These are phyloP conservation scores for Cyprinodon variegatus DNA, from an alignment of 2,113 vertebrate species.

Conservation along the genomic window DNA sequence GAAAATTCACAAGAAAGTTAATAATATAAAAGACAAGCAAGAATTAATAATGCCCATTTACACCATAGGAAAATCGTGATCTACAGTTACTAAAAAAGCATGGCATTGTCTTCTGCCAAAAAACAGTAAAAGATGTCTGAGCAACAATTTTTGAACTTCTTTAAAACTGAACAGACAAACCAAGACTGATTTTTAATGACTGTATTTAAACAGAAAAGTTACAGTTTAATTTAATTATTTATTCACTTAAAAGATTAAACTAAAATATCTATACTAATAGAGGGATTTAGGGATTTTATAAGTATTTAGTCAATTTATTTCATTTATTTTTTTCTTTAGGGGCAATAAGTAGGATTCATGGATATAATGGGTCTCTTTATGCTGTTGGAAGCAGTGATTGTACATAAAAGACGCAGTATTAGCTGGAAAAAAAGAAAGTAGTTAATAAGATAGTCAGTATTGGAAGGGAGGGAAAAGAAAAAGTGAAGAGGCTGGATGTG, in stretches of 20 bases:
- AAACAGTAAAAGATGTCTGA: too few relatives aligned
- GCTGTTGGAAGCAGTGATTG: conserved; percentile 49
- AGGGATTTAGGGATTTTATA: background rate
- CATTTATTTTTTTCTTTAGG: background rate
- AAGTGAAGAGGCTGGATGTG: conserved; percentile 42
- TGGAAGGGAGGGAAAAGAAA: conserved; percentile 48
- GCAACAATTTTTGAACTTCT: background rate
- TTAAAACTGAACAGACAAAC: background rate
- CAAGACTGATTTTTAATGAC: background rate
- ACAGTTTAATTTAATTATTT: too few relatives aligned
- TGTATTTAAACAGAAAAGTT: too few relatives aligned
- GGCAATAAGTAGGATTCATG: background rate
- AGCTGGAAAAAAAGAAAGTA: conserved; percentile 47
- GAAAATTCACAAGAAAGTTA: too few relatives aligned
- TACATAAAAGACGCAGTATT: conserved; percentile 34
- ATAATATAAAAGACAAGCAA: too few relatives aligned
- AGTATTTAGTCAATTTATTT: background rate
- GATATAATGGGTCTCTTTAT: conserved; percentile 33
- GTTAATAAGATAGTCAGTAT: conserved; percentile 55
- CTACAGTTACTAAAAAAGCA: too few relatives aligned
- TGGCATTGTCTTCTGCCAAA: too few relatives aligned
- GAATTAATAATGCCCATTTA: too few relatives aligned
- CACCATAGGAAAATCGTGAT: too few relatives aligned
- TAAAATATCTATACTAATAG: background rate
- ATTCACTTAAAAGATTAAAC: too few relatives aligned